Conservation (phyloP, 2,113 vertebrate species). For the Tursiops truncatus region DNA sequence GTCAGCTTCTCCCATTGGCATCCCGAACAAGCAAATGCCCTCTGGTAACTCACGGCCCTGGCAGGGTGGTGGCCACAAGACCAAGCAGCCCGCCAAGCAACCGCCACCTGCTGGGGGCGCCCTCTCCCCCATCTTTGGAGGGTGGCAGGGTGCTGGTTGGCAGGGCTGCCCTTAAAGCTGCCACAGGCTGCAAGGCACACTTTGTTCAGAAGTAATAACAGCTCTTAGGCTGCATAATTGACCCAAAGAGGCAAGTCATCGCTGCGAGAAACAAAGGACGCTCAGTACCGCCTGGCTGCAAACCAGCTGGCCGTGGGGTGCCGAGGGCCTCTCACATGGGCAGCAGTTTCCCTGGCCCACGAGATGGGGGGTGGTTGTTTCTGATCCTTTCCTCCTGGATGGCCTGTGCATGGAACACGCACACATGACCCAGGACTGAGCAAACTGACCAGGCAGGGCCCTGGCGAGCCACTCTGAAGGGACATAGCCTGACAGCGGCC, state of each 20-base stretch:
- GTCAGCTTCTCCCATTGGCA: not conserved
- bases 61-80: not conserved
- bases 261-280: conserved; percentile 76
- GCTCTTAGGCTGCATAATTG: conserved; percentile 72
- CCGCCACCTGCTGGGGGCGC: fast-evolving
- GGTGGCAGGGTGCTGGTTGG: not conserved
- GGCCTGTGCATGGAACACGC: fast-evolving
- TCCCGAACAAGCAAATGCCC: no score
- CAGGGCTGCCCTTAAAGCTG: not conserved
- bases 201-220: conserved; percentile 67
- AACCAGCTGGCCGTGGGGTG: conserved; percentile 41
- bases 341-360: not conserved
- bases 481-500: not conserved
- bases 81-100: not conserved
- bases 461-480: not conserved
- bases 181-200: not conserved
- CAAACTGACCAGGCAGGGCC: not conserved
- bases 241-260: conserved; percentile 72
- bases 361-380: no score
- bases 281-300: conserved; percentile 58
- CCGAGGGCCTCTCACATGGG: conserved; percentile 27
- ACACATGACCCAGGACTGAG: conserved; percentile 2
- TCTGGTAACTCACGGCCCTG: no score
- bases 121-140: not conserved
- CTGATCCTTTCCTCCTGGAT: not conserved